A percentile compares a stretch with the other conserved stretches of the same genome.
These are phyloP conservation scores for Perca schrenkii DNA, from an alignment of 2,113 vertebrate genomes.

Conservation along the genomic window DNA sequence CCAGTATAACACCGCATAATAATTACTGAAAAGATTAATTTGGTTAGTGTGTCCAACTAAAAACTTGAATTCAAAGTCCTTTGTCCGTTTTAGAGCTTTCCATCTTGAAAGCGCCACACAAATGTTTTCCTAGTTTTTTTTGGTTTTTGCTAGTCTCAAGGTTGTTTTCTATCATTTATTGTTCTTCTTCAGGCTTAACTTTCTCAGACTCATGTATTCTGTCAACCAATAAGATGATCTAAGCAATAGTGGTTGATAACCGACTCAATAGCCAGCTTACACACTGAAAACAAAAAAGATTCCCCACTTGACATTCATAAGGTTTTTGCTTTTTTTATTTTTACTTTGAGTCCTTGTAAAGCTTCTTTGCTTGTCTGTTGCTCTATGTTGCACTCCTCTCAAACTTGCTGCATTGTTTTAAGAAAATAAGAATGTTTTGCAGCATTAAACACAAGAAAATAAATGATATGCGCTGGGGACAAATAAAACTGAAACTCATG, in stretches of 20 bases:
- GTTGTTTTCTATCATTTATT: not conserved
- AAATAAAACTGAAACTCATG: conserved; percentile 28
- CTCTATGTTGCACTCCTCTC: conserved; percentile 5
- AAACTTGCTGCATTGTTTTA: conserved; percentile 1
- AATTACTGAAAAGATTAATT: conserved; percentile 59
- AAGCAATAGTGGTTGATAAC: not conserved
- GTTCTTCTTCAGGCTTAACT: not conserved
- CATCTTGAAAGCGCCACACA: not conserved
- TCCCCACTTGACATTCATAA: conserved; percentile 4
- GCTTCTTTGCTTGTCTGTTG: not conserved
- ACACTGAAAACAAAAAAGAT: conserved; percentile 28
- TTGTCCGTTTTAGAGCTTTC: not conserved
- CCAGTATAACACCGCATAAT: conserved; percentile 27
- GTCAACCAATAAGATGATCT: not conserved
- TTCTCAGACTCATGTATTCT: not conserved
- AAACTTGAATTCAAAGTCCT: conserved; percentile 28
- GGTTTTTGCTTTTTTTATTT: not conserved
- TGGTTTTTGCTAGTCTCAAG: not conserved
- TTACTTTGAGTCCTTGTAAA: not conserved
- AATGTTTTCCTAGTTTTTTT: not conserved
- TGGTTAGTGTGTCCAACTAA: conserved; percentile 27
- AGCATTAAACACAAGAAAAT: conserved; percentile 54
- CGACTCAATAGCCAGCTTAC: not conserved
- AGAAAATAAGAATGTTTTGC: conserved; percentile 40
- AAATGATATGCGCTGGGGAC: conserved; percentile 27